Evolutionary conservation across 2,797 vertebrate species (phyloP).

Genomic region (Tiaroga cobitis): DNA sequence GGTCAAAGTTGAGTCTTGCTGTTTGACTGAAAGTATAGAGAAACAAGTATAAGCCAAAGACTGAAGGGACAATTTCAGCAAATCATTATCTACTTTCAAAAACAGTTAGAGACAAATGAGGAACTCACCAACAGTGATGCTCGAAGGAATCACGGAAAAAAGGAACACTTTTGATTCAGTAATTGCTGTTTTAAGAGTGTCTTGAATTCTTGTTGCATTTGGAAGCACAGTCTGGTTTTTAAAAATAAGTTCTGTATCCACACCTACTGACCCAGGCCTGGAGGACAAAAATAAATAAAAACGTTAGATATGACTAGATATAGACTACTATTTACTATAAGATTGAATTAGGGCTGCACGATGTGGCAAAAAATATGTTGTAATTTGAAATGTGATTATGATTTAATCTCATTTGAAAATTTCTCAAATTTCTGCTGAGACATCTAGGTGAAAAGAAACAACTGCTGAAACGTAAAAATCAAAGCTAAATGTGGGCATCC

Average conservation of each 20-base stretch:
- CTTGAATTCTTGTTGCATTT: slow-evolving; percentile 3
- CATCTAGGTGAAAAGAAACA: no score
- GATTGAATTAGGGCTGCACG: no score
- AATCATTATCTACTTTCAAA: neutral
- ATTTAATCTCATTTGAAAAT: no score
- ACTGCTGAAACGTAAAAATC: no score
- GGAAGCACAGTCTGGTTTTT: slow-evolving; percentile 14
- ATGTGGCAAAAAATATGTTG: no score
- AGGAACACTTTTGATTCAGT: neutral
- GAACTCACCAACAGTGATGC: slow-evolving; percentile 12
- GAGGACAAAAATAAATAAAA: neutral
- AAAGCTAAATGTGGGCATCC: no score
- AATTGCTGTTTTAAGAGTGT: neutral
- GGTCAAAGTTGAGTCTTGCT: neutral
- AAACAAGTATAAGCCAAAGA: neutral
- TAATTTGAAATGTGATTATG: neutral
- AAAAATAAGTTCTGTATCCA: slow-evolving; percentile 27
- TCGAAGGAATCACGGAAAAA: neutral
- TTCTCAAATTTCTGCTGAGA: no score
- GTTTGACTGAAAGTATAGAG: neutral
- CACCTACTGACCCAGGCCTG: slow-evolving; percentile 26
- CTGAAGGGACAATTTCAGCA: neutral
- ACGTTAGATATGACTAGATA: neutral
- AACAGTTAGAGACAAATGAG: neutral
- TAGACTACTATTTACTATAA: no score